These are phyloP conservation scores for Thamnophis sirtalis DNA, from an alignment of 2,113 vertebrate species.

Conservation along the genomic window DNA sequence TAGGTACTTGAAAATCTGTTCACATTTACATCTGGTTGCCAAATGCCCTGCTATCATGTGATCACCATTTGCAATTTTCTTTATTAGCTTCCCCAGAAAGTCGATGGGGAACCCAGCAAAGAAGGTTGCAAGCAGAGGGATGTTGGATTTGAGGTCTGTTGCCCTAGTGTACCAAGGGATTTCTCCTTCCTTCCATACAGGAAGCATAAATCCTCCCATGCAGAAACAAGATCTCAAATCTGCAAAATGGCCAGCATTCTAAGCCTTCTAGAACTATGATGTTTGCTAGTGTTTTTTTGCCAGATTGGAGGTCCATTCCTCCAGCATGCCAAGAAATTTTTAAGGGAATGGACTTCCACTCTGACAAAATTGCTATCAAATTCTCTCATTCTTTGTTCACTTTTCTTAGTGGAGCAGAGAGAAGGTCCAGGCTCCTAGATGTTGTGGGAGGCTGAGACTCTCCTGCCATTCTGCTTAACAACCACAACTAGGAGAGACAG, in stretches of 20 bases:
- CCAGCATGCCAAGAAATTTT: background rate
- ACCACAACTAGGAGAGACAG: background rate
- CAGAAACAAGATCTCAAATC: background rate
- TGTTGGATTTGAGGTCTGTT: background rate
- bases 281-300: background rate
- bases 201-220: background rate
- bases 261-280: background rate
- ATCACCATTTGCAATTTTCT: background rate
- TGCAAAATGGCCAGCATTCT: background rate
- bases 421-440: background rate
- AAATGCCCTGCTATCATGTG: background rate
- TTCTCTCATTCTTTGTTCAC: background rate
- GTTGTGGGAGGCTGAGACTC: background rate
- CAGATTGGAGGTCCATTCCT: background rate
- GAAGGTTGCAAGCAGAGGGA: background rate
- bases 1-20: background rate
- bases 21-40: background rate
- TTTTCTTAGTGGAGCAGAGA: background rate
- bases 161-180: background rate
- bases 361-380: background rate
- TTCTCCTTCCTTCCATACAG: background rate
- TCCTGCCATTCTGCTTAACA: background rate
- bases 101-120: background rate
- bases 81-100: background rate
- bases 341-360: background rate